Conservation (phyloP, 2,113 vertebrate genomes). For the Hiodon tergisus region DNA sequence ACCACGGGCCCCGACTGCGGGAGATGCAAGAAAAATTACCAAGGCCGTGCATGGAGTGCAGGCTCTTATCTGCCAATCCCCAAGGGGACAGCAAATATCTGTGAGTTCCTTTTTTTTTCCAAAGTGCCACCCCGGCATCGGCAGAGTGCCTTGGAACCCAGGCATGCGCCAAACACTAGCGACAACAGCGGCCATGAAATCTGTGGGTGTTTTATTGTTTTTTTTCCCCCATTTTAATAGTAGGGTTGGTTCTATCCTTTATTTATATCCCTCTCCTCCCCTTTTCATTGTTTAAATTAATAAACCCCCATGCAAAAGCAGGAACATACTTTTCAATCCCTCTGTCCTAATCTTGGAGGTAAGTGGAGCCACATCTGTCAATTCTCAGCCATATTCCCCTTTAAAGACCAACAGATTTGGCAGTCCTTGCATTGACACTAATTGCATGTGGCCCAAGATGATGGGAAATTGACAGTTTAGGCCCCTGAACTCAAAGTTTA, state of each 20-base stretch:
- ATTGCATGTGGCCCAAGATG: constrained; percentile 25
- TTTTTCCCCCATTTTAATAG: not conserved
- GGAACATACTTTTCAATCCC: not conserved
- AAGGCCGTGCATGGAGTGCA: constrained; percentile 89
- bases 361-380: constrained; percentile 25
- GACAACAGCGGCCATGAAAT: constrained; percentile 6
- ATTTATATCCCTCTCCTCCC: not conserved
- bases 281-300: not conserved
- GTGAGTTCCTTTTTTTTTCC: constrained; percentile 71
- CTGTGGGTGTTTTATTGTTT: not conserved
- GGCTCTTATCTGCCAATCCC: constrained; percentile 97
- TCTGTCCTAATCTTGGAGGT: constrained; percentile 22
- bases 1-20: constrained; percentile 96
- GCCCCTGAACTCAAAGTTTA: constrained; percentile 14
- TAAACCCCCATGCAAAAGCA: not conserved
- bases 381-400: constrained; percentile 23
- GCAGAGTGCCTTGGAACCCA: not conserved
- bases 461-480: constrained; percentile 22
- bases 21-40: constrained; percentile 94
- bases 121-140: constrained; percentile 11
- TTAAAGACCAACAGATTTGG: constrained; percentile 26
- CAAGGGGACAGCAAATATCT: constrained; percentile 97
- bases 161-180: not conserved
- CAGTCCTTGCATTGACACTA: constrained; percentile 16
- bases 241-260: not conserved